Evolutionary conservation across 2,797 vertebrate species (phyloP).

Genomic region (Vireo griseus): DNA sequence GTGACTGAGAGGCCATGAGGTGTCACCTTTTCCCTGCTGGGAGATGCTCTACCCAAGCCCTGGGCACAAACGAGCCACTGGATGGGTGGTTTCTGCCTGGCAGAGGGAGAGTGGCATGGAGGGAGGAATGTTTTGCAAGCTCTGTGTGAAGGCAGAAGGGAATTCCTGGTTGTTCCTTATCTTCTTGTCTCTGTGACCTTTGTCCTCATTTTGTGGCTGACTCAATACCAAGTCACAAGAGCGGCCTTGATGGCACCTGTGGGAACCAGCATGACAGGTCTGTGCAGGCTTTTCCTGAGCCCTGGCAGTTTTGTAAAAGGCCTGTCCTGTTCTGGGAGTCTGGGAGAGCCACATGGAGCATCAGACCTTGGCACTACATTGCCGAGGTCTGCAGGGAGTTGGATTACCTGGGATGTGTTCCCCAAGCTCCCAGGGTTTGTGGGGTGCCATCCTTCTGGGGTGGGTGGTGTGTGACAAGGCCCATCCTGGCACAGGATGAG

Average conservation of each 20-base stretch:
- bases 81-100: not conserved
- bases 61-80: not conserved
- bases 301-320: not conserved
- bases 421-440: not conserved
- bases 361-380: rapidly evolving
- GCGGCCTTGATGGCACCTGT: not conserved
- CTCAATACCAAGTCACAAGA: not conserved
- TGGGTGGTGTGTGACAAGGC: not conserved
- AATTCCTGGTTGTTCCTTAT: not conserved
- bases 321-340: not conserved
- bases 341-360: rapidly evolving
- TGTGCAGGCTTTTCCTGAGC: not conserved
- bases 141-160: not conserved
- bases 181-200: not conserved
- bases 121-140: not conserved
- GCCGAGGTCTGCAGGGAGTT: not conserved
- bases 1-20: rapidly evolving
- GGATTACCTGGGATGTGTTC: not conserved
- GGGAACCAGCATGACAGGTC: not conserved
- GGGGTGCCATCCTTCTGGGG: not conserved
- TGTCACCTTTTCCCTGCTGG: not conserved
- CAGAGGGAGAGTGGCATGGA: not conserved
- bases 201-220: not conserved
- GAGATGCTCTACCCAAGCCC: not conserved
- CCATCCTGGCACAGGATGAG: not conserved